These are phyloP conservation scores for Pseudochirops cupreus DNA, from an alignment of 2,797 vertebrate species.

Conservation along the genomic window DNA sequence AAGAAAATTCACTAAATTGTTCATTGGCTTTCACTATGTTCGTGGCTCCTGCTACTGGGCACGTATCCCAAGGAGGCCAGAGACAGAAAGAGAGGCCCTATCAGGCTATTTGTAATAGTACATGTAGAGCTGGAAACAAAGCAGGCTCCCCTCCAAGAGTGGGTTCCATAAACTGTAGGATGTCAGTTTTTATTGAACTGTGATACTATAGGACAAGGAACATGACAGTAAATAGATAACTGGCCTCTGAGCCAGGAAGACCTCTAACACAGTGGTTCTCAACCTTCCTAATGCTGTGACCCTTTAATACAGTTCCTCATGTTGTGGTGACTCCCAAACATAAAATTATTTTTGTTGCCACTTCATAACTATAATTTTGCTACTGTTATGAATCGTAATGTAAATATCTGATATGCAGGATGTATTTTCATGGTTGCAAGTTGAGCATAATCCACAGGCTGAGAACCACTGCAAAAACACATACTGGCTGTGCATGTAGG, in stretches of 20 bases:
- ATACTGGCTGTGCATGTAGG: not conserved
- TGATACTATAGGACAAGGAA: not conserved
- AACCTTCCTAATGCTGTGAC: too few species aligned
- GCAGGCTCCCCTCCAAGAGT: not conserved
- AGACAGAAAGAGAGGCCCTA: not conserved
- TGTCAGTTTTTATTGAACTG: not conserved
- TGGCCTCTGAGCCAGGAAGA: not conserved
- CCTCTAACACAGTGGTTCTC: not conserved
- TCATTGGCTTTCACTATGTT: not conserved
- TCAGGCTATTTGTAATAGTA: not conserved
- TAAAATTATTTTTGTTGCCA: too few species aligned
- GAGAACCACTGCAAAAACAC: too few species aligned
- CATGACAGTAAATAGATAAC: not conserved
- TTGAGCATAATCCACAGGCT: too few species aligned
- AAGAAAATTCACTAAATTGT: not conserved
- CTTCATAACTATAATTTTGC: too few species aligned
- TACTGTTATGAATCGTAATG: too few species aligned
- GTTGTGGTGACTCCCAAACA: too few species aligned
- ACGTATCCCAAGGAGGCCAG: not conserved
- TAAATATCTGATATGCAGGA: too few species aligned
- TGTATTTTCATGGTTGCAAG: too few species aligned
- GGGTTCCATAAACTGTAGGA: not conserved
- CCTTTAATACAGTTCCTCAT: too few species aligned
- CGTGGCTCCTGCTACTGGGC: accelerated
- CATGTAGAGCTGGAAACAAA: not conserved